phyloP scores from a whole-genome alignment of 2,797 vertebrate genomes.

The Margarornis squamiger region DNA sequence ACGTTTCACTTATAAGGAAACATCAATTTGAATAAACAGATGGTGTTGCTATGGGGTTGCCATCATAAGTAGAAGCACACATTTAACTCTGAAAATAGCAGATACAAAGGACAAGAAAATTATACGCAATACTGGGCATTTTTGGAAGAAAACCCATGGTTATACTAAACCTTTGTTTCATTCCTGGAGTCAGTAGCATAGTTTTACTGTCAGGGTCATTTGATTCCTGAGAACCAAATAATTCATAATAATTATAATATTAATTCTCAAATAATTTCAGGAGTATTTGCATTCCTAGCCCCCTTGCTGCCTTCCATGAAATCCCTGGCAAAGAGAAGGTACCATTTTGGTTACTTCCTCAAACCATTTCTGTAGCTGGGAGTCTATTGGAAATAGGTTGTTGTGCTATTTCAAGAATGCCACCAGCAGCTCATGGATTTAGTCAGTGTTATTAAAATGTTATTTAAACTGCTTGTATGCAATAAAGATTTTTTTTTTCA shows the following conservation, averaged over 20 bases:
- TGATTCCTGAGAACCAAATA: not conserved
- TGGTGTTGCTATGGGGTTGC: constrained; percentile 30
- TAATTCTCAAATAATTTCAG: not conserved
- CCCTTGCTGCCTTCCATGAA: not conserved
- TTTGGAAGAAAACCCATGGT: not conserved
- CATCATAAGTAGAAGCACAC: not conserved
- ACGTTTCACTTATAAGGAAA: not conserved
- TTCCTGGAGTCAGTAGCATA: not conserved
- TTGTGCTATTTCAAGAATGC: not conserved
- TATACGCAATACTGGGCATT: not conserved
- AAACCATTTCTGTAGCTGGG: not conserved
- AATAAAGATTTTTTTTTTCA: not conserved
- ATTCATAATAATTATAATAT: not conserved
- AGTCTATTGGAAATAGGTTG: not conserved
- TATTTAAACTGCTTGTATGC: not conserved
- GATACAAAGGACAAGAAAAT: not conserved
- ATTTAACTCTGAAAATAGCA: constrained; percentile 23
- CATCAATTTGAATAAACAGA: constrained; percentile 23
- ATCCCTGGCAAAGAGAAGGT: not conserved
- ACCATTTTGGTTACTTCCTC: not conserved
- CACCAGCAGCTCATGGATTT: not conserved
- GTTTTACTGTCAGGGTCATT: not conserved
- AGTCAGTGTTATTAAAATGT: not conserved
- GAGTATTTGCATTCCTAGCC: not conserved
- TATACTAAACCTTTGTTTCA: not conserved